These are phyloP conservation scores for Acrocephalus scirpaceus DNA, from an alignment of 2,797 vertebrate genomes.

Conservation along the genomic window DNA sequence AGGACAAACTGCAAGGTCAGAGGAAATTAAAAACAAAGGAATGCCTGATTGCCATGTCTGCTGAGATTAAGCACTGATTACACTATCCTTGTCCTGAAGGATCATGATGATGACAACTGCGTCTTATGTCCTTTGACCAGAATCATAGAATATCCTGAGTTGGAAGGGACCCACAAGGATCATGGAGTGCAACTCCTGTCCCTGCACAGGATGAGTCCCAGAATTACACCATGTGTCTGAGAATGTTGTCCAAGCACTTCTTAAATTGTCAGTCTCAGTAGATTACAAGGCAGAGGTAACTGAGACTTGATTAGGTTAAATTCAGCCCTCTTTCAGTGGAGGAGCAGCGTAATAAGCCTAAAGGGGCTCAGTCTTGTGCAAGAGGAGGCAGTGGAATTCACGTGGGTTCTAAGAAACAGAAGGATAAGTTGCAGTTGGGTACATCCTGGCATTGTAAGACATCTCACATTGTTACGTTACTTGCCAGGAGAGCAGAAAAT, in stretches of 20 bases:
- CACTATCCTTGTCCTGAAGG: background rate
- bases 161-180: background rate
- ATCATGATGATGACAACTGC: background rate
- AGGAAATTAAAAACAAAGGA: constrained; percentile 32
- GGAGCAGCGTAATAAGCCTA: background rate
- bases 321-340: background rate
- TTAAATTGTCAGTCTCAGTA: background rate
- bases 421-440: background rate
- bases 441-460: background rate
- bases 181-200: background rate
- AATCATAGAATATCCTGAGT: background rate
- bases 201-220: background rate
- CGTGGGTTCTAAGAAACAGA: background rate
- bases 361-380: background rate
- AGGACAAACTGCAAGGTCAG: constrained; percentile 15
- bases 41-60: background rate
- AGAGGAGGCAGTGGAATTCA: background rate
- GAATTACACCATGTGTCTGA: background rate
- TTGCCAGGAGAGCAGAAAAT: background rate
- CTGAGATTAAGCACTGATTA: background rate
- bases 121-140: background rate
- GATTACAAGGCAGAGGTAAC: background rate
- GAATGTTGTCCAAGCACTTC: background rate
- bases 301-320: background rate
- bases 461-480: fast-evolving